Evolutionary conservation across 1,140 invertebrate genomes (phyloP).

Genomic region (Nasonia vitripennis): DNA sequence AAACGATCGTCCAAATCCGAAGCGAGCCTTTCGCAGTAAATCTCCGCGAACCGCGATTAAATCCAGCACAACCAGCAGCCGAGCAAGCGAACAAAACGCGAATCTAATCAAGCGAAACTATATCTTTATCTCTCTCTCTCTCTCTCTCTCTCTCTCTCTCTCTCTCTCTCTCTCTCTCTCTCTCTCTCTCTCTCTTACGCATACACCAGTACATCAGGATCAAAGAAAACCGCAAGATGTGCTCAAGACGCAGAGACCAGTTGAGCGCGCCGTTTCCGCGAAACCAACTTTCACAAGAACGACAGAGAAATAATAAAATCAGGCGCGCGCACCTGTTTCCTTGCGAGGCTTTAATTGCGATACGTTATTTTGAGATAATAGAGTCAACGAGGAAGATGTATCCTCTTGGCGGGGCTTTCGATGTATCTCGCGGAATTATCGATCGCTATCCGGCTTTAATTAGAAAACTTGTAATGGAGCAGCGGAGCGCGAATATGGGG

Average conservation of each 20-base stretch:
- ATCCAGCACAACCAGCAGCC: neutral
- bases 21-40: neutral
- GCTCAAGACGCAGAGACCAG: neutral
- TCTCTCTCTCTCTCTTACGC: neutral
- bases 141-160: neutral
- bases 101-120: neutral
- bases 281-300: neutral
- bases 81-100: conserved; percentile 6
- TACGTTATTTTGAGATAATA: neutral
- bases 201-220: neutral
- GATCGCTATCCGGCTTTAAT: conserved; percentile 13
- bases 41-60: neutral
- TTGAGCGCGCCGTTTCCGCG: neutral
- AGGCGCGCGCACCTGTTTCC: neutral
- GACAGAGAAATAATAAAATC: neutral
- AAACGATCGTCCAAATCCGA: neutral
- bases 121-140: neutral
- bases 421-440: neutral
- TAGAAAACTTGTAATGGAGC: conserved; percentile 19
- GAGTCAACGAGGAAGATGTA: neutral
- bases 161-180: neutral
- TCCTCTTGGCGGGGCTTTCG: neutral
- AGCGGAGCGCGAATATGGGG: too few species aligned
- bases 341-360: neutral
- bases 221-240: conserved; percentile 4